These are phyloP conservation scores for Opisthocomus hoazin DNA, from an alignment of 2,113 vertebrate species.

Conservation along the genomic window DNA sequence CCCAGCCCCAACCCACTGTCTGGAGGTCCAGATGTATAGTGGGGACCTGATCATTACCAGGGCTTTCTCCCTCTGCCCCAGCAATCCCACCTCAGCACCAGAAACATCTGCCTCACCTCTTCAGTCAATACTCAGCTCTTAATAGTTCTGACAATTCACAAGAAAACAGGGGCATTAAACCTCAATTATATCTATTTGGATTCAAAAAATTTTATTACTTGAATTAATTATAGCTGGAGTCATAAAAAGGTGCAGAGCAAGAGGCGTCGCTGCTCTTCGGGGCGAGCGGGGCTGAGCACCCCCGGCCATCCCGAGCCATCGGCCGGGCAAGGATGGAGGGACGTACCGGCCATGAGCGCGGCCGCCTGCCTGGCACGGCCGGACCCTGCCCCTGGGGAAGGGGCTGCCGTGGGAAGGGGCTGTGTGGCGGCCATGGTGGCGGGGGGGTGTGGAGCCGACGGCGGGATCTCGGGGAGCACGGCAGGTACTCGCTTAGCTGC, in stretches of 20 bases:
- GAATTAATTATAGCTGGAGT: conserved; percentile 74
- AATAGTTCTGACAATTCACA: conserved; percentile 63
- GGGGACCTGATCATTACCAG: rapidly evolving
- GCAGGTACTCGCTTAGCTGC: conserved; percentile 11
- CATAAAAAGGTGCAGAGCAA: conserved; percentile 72
- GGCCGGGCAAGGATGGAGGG: neutral
- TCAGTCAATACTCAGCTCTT: conserved; percentile 64
- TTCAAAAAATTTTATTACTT: conserved; percentile 70
- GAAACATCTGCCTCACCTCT: conserved; percentile 65
- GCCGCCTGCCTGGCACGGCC: rapidly evolving
- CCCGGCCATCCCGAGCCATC: rapidly evolving
- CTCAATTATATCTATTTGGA: conserved; percentile 77
- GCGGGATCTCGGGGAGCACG: neutral
- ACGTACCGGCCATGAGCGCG: rapidly evolving
- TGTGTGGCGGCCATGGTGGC: rapidly evolving
- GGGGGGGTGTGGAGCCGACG: rapidly evolving
- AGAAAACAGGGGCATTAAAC: conserved; percentile 75
- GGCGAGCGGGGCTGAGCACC: neutral
- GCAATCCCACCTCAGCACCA: conserved; percentile 17
- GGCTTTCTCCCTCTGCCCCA: neutral
- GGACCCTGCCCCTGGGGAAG: neutral
- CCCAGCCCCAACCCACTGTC: neutral
- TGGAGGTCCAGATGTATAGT: neutral
- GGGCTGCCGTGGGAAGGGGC: neutral
- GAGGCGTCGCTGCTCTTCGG: neutral